Evolutionary conservation across 2,888 invertebrate species (phyloP).

Genomic region (Orgyia antiqua): DNA sequence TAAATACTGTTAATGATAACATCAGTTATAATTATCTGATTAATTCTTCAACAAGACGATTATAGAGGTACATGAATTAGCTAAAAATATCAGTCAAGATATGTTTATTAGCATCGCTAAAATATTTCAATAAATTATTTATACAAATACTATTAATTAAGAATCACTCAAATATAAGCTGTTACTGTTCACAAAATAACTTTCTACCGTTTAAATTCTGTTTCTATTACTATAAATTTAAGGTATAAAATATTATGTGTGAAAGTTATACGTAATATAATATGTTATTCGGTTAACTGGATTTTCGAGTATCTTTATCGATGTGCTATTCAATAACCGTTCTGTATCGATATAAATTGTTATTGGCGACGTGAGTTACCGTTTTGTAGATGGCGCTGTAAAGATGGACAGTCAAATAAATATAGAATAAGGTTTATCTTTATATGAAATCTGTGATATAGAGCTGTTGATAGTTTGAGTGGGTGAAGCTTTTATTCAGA

Average conservation of each 20-base stretch:
- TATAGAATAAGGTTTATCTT: slow-evolving; percentile 57
- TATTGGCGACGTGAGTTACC: slow-evolving; percentile 69
- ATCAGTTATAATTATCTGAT: slow-evolving; percentile 30
- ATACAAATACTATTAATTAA: slow-evolving; percentile 41
- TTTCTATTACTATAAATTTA: background rate
- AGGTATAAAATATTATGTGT: slow-evolving; percentile 10
- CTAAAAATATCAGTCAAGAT: slow-evolving; percentile 34
- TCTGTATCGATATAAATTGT: slow-evolving; percentile 66
- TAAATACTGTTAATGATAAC: no score
- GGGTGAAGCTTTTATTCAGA: slow-evolving; percentile 41
- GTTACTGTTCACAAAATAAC: slow-evolving; percentile 10
- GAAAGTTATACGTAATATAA: slow-evolving; percentile 27
- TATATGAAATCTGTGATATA: slow-evolving; percentile 55
- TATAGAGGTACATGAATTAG: slow-evolving; percentile 39
- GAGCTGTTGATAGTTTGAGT: slow-evolving; percentile 48
- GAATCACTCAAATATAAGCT: slow-evolving; percentile 18
- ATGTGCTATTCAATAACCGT: slow-evolving; percentile 63
- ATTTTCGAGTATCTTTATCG: slow-evolving; percentile 53
- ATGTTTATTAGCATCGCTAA: slow-evolving; percentile 49
- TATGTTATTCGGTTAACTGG: slow-evolving; percentile 30
- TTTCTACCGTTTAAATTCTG: slow-evolving; percentile 10
- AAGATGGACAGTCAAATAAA: slow-evolving; percentile 67
- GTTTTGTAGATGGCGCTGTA: slow-evolving; percentile 62
- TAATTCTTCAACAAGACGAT: slow-evolving; percentile 38
- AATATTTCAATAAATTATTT: slow-evolving; percentile 46